These are phyloP conservation scores for Caenorhabditis becei DNA, from an alignment of 2,888 invertebrate genomes.

Conservation along the genomic window DNA sequence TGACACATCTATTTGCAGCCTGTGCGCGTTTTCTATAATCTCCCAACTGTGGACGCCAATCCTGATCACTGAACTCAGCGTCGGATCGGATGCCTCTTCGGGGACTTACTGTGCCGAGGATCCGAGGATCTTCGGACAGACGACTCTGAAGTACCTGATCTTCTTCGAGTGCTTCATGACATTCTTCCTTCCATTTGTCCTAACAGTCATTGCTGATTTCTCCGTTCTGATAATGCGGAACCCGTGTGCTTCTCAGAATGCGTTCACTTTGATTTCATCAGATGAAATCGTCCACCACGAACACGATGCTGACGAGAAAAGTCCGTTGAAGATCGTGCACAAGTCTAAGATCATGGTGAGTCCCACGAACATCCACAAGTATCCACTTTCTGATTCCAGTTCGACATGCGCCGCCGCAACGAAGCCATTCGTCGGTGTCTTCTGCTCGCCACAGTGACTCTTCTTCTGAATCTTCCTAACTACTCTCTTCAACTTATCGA, in stretches of 20 bases:
- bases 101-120: conserved; percentile 66
- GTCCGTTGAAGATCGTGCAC: conserved; percentile 56
- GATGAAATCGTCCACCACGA: conserved; percentile 51
- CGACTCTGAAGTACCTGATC: conserved; percentile 61
- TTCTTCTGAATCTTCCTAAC: conserved; percentile 68
- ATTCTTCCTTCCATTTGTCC: conserved; percentile 67
- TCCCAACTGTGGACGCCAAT: conserved; percentile 70
- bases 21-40: conserved; percentile 60
- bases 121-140: conserved; percentile 47
- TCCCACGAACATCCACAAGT: background rate
- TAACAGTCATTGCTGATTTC: conserved; percentile 68
- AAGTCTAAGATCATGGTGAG: conserved; percentile 55
- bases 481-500: conserved; percentile 66
- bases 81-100: conserved; percentile 48
- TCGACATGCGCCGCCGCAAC: conserved; percentile 52
- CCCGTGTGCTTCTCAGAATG: conserved; percentile 32
- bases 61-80: conserved; percentile 63
- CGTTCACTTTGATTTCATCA: conserved; percentile 49
- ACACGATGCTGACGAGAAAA: conserved; percentile 34
- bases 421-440: conserved; percentile 68
- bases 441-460: conserved; percentile 66
- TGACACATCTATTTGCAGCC: too few species aligned
- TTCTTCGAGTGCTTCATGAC: conserved; percentile 69
- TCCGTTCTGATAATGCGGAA: conserved; percentile 63
- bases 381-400: conserved; percentile 35